Evolutionary conservation across 2,888 invertebrate genomes (phyloP), one percentile per base, ranked within the genome.

Genomic region (Odontomyia ornata): DNA sequence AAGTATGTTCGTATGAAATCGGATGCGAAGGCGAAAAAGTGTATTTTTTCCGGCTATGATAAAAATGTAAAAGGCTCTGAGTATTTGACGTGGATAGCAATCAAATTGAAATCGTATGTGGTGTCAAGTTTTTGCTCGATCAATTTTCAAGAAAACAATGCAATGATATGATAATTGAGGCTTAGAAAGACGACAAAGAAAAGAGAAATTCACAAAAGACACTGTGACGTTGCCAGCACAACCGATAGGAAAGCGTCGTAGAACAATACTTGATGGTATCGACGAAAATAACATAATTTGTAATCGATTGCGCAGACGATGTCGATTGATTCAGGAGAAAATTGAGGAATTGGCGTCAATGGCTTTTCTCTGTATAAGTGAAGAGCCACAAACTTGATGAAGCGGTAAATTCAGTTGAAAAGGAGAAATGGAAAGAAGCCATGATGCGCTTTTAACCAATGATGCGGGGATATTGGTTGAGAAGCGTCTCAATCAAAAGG

Each of bases 121-220:
- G n/a, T n/a, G n/a, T n/a, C n/a, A n/a, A n/a, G 77, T 79, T 79
- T 64, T 23, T 56, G 60, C 36, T 36, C 4, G 36, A 72, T 62
- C 15, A 69, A 69, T n/a, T 43, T 43, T 43, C 43, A 43, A 43
- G 52, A 46, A 56, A 23, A 62, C 57, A 1, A 65, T 76, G 18
- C 15, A 47, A 21, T 36, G 76, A 71, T 46, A 57, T 62, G 27
- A 21, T 15, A 9, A 43, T 27, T 76, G 36, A 30, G 30, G 56
- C 13, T 21, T 18, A 13, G 15, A 46, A 52, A 71, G 76, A 71
- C 27, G 36, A 13, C 25, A 18, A 78, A 27, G 52, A 21, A 21
- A 25, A 7, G 5, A 75, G 60, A 75, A 57, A 52, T 28, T 56
- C 7, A 23, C 27, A 57, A 43, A 18, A 90, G 85, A 9, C 90